A percentile compares a stretch with the other conserved stretches of the same genome.
phyloP scores from a whole-genome alignment of 30 jellyfish, hydroid and myxozoan genomes.

The Aurelia sp. region DNA sequence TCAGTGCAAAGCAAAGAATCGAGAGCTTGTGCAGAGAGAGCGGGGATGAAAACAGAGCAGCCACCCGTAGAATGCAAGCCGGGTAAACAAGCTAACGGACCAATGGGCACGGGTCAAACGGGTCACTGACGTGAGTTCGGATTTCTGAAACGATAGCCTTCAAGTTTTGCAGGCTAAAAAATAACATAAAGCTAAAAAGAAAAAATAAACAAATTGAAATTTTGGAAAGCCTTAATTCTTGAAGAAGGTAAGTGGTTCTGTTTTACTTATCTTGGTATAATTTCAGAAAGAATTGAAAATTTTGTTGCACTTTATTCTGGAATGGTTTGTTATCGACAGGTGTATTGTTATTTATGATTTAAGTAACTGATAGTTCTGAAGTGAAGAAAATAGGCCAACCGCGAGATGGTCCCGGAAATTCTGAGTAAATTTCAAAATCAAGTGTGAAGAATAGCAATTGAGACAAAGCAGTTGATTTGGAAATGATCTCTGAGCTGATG shows the following conservation, averaged over 20 bases:
- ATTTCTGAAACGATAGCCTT: conserved; percentile 40
- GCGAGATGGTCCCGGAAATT: too few species aligned
- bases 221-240: background rate
- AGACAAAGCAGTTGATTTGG: too few species aligned
- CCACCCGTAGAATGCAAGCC: conserved; percentile 66
- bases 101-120: conserved; percentile 75
- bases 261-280: background rate
- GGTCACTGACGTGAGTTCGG: conserved; percentile 72
- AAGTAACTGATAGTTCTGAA: background rate
- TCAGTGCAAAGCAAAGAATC: too few species aligned
- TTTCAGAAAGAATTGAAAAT: background rate
- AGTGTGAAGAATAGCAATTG: too few species aligned
- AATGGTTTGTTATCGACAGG: background rate
- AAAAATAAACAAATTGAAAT: background rate
- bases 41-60: conserved; percentile 25
- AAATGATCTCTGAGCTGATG: too few species aligned
- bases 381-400: background rate
- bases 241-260: background rate
- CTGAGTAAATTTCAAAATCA: too few species aligned
- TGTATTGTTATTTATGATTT: background rate
- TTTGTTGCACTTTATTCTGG: background rate
- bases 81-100: conserved; percentile 74
- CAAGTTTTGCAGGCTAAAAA: conserved; percentile 9
- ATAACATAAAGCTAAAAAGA: background rate
- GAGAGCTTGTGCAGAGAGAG: too few species aligned